Conservation (phyloP, 2,888 invertebrate species). For the Taphrorychus bicolor region DNA sequence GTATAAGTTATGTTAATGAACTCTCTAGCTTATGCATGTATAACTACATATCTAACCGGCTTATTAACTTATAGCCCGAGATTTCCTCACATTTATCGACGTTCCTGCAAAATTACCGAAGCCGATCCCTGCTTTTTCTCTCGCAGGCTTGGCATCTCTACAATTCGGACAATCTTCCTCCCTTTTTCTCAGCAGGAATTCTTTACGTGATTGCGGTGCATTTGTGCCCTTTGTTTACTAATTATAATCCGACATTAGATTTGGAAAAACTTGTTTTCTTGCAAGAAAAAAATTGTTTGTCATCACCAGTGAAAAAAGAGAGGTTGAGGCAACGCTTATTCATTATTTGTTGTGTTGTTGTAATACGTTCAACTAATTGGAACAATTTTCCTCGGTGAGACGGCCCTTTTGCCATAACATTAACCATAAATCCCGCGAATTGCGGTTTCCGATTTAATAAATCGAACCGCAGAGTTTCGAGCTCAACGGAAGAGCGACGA, state of each 20-base stretch:
- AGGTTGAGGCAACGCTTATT: too few species aligned
- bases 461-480: too few species aligned
- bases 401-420: too few species aligned
- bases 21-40: conserved; percentile 7
- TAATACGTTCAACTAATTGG: too few species aligned
- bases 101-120: conserved; percentile 4
- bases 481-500: too few species aligned
- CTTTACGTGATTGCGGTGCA: background rate
- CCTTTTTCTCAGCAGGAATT: conserved; percentile 2
- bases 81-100: conserved; percentile 6
- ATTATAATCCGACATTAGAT: background rate
- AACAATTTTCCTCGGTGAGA: too few species aligned
- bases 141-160: conserved; percentile 5
- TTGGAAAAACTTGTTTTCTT: background rate
- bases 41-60: conserved; percentile 5
- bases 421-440: too few species aligned
- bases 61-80: conserved; percentile 8
- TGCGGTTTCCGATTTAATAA: too few species aligned
- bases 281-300: background rate
- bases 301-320: too few species aligned
- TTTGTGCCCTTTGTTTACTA: background rate
- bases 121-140: conserved; percentile 4
- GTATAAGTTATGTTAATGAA: conserved; percentile 7
- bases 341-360: too few species aligned
- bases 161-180: conserved; percentile 5